Percentiles rank a stretch among this genome's conserved stretches.
Conservation (phyloP, 2,888 invertebrate genomes). For the Papilio elwesi region DNA sequence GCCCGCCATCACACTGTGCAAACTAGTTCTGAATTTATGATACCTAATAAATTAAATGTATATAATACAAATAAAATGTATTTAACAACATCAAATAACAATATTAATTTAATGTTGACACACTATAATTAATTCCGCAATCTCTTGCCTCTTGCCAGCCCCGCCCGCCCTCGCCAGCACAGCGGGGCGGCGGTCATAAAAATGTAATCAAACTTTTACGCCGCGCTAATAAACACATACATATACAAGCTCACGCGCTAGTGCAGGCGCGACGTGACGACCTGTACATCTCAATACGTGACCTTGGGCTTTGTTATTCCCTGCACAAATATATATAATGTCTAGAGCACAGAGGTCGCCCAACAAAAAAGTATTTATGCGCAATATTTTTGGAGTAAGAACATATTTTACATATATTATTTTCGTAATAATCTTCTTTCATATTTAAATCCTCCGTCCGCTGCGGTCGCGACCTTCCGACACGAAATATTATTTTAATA, state of each 20-base stretch:
- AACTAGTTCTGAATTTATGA: no score
- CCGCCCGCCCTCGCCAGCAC: not conserved
- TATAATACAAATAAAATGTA: slow-evolving; percentile 4
- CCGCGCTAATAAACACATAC: slow-evolving; percentile 38
- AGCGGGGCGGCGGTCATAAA: slow-evolving; percentile 48
- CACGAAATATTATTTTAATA: slow-evolving; percentile 9
- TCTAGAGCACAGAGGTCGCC: not conserved
- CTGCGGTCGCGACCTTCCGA: not conserved
- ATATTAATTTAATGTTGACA: slow-evolving; percentile 16
- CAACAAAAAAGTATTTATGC: not conserved
- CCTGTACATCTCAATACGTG: slow-evolving; percentile 15
- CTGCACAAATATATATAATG: not conserved
- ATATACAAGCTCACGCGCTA: slow-evolving; percentile 4
- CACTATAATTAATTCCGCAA: slow-evolving; percentile 50
- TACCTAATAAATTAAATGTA: no score
- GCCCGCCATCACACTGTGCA: no score
- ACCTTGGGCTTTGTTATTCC: not conserved
- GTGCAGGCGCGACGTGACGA: slow-evolving; percentile 1
- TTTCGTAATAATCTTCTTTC: slow-evolving; percentile 9
- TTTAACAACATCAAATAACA: not conserved
- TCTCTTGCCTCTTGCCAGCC: not conserved
- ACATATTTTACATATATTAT: slow-evolving; percentile 20
- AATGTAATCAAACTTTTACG: slow-evolving; percentile 57
- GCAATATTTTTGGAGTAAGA: not conserved
- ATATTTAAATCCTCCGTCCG: not conserved